Evolutionary conservation across 2,888 invertebrate genomes (phyloP), one percentile per base, ranked within the genome.

Genomic region (Panopea generosa): DNA sequence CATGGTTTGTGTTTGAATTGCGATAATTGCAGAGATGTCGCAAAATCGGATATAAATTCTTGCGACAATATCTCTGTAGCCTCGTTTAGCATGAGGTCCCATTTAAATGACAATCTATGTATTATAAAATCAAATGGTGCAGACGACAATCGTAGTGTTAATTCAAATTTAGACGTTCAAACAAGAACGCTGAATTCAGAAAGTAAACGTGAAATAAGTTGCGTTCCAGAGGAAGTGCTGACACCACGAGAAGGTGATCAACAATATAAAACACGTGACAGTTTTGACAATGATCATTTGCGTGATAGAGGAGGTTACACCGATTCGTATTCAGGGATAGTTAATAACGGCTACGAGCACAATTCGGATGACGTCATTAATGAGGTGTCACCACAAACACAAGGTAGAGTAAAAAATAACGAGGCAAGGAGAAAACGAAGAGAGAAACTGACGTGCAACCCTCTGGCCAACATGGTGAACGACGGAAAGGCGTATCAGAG

Each of bases 191-290:
- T 11, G 33, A 33, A 33, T 33, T n/a, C 9, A 16, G 45, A 68
- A 16, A 49, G 29, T 57, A 68, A 61, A 20, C 55, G 61, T 50
- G 55, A 62, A 49, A 65, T 75, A 29, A 59, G 65, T 65, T 72
- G 68, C 56, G 74, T 71, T 56, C 72, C 75, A 18, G 75, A 75
- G 45, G 79, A 79, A 61, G 56, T 72, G 18, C 56, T 68, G 6
- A 56, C 72, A 22, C 20, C 52, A 6, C 14, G 52, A 6, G 52
- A 4, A 52, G 4, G 52, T 26, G 22, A 14, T 14, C 14, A 14
- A 18, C 6, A 11, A 18, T 9, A 49, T 11, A 49, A 49, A 49
- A 49, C n/a, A 16, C 6, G 7, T 16, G 14, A 18, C 18, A 14
- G 6, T n/a, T 20, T 18, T 45, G 45, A 45, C 9, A 45, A 4